Evolutionary conservation across 1,140 invertebrate species (phyloP), one percentile per base, ranked within the genome.

Genomic region (Batillaria attramentaria): DNA sequence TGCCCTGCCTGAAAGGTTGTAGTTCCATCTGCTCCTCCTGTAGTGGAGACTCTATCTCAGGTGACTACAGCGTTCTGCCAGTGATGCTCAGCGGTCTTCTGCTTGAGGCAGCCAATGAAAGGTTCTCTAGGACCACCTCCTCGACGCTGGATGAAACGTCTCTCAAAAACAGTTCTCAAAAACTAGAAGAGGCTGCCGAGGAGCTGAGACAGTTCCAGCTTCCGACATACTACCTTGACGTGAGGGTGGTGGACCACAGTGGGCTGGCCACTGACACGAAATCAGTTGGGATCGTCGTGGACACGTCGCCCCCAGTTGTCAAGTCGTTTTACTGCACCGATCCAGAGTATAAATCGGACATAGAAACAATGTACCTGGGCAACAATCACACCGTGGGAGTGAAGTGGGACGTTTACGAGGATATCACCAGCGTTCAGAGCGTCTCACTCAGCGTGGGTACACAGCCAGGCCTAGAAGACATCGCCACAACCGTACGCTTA

Each of bases 251-350:
- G 1, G 83, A 84, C 66, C 78, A 80, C 69, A 80, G 79, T 33
- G 83, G 83, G 28, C 57, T 77, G 39, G 69, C 72, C 42, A 80
- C 79, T 3, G 24, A 68, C 3, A 72, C 60, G 43, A 78, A 35
- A 33, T 83, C 83, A 0, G 79, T 80, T 31, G 81, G 78, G 3
- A 72, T 84, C 3, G 81, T 82, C 74, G 62, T 84, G 4, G 83
- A 84, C 60, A 80, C 73, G 10, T 79, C 81, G 1, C 83, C 81
- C 1, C 81, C 83, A 35, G 62, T 62, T 18, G 54, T 74, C 33
- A 76, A 78, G 16, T 83, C 78, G 39, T 65, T 84, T 31, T 28
- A 42, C 42, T 84, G 83, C 66, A 42, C 80, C 10, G 79, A 84
- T 42, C 83, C 83, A 2, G 24, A 68, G 1, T 70, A 80, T 39